Conservation (phyloP, 2,888 invertebrate genomes). For the Balanococcus diminutus region DNA sequence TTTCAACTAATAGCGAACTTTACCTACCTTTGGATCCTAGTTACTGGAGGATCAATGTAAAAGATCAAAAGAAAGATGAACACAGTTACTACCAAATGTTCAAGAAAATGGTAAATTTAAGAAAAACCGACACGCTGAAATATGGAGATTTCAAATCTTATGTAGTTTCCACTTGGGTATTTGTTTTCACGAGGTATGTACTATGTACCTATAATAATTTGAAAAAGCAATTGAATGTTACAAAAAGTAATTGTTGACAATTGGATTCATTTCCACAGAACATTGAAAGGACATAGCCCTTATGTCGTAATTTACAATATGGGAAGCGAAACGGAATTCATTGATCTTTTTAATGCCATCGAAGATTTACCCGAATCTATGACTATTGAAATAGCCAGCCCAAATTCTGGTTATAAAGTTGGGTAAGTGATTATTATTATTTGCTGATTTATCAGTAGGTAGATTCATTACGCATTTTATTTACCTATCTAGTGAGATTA, state of each 20-base stretch:
- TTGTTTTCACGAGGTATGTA: background rate
- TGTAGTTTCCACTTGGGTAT: constrained; percentile 7
- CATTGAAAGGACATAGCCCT: background rate
- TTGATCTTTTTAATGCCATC: background rate
- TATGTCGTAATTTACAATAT: constrained; percentile 1
- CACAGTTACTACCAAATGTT: constrained; percentile 45
- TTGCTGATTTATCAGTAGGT: background rate
- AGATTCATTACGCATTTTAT: background rate
- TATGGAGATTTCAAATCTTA: background rate
- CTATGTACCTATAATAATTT: background rate
- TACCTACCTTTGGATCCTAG: constrained; percentile 53
- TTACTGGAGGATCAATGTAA: constrained; percentile 50
- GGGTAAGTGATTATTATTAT: constrained; percentile 43
- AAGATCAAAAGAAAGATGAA: constrained; percentile 29
- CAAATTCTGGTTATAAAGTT: constrained; percentile 29
- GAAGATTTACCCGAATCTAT: background rate
- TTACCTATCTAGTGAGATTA: background rate
- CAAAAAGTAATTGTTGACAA: too few relatives aligned
- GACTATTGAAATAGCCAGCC: background rate
- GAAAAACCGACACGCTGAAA: background rate
- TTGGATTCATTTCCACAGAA: background rate
- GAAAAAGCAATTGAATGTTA: background rate
- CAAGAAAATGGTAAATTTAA: constrained; percentile 46
- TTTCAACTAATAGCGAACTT: constrained; percentile 65
- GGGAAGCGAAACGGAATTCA: constrained; percentile 6